phyloP scores from a whole-genome alignment of 2,888 invertebrate genomes.

The Nycteola revayana region DNA sequence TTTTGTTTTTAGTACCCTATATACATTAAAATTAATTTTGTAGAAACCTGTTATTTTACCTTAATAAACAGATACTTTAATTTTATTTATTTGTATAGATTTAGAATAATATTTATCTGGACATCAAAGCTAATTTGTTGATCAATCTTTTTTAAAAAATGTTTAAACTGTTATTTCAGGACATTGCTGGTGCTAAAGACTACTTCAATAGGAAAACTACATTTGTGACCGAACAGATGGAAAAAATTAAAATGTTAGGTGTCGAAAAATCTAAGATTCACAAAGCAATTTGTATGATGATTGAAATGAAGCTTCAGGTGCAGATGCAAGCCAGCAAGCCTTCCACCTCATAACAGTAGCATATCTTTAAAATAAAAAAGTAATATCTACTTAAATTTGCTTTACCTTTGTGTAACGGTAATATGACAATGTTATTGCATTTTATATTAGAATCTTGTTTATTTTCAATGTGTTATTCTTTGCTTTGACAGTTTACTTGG shows the following conservation, averaged over 20 bases:
- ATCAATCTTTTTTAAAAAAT: too few species aligned
- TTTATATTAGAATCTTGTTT: constrained; percentile 26
- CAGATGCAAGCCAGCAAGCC: constrained; percentile 67
- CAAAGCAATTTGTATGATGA: constrained; percentile 88
- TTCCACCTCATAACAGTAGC: constrained; percentile 55
- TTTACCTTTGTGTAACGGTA: constrained; percentile 20
- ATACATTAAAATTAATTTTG: too few species aligned
- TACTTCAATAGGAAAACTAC: constrained; percentile 96
- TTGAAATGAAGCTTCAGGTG: constrained; percentile 87
- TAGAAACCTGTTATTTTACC: too few species aligned
- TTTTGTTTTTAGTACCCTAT: too few species aligned
- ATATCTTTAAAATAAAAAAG: constrained; percentile 13
- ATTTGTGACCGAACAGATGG: constrained; percentile 96
- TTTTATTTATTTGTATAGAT: too few species aligned
- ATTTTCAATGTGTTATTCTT: too few species aligned
- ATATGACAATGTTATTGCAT: constrained; percentile 16
- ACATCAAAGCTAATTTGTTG: too few species aligned
- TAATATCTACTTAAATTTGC: constrained; percentile 21
- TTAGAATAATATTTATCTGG: too few species aligned
- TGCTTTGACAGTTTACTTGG: constrained; percentile 1
- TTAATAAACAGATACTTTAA: too few species aligned
- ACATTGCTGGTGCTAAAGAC: constrained; percentile 91
- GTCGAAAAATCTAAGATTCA: constrained; percentile 92
- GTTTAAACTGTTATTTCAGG: constrained; percentile 80
- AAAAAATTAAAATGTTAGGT: constrained; percentile 92